A percentile compares a stretch with the other conserved stretches of the same genome.
phyloP scores from a whole-genome alignment of 2,113 vertebrate species.

The Syngnathoides biaculeatus region DNA sequence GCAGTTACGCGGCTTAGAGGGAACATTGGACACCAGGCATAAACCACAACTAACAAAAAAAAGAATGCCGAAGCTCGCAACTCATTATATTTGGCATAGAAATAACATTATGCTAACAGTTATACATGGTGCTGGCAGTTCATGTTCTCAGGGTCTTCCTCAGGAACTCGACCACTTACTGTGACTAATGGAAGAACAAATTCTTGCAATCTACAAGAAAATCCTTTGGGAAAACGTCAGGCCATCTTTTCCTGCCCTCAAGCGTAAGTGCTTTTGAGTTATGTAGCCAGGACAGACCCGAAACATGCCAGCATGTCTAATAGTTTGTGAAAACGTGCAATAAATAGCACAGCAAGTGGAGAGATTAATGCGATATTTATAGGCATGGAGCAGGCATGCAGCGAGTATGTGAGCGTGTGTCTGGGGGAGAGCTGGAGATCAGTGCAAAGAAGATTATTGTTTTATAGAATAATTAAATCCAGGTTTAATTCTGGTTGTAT shows the following conservation, averaged over 20 bases:
- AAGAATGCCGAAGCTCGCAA: no score
- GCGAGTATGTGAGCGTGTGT: constrained; percentile 53
- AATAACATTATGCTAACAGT: no score
- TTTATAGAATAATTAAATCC: constrained; percentile 45
- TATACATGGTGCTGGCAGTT: no score
- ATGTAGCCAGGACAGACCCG: neutral
- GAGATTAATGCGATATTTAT: neutral
- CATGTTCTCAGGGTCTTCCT: no score
- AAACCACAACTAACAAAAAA: no score
- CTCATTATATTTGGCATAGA: no score
- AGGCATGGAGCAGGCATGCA: neutral
- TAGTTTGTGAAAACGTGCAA: neutral
- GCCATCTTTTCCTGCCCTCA: neutral
- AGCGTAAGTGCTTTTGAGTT: neutral
- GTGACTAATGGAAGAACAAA: no score
- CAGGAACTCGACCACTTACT: neutral
- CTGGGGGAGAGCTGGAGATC: constrained; percentile 33
- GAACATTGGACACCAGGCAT: no score
- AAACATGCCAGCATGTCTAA: neutral
- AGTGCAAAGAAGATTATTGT: constrained; percentile 59
- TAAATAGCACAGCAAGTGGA: neutral
- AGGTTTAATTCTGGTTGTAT: constrained; percentile 36
- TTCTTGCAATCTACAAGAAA: no score
- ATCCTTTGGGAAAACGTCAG: no score
- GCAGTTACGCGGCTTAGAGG: no score